A percentile compares a stretch with the other conserved stretches of the same genome.
These are phyloP conservation scores for Villa cingulata DNA, from an alignment of 2,888 invertebrate genomes.

Conservation along the genomic window DNA sequence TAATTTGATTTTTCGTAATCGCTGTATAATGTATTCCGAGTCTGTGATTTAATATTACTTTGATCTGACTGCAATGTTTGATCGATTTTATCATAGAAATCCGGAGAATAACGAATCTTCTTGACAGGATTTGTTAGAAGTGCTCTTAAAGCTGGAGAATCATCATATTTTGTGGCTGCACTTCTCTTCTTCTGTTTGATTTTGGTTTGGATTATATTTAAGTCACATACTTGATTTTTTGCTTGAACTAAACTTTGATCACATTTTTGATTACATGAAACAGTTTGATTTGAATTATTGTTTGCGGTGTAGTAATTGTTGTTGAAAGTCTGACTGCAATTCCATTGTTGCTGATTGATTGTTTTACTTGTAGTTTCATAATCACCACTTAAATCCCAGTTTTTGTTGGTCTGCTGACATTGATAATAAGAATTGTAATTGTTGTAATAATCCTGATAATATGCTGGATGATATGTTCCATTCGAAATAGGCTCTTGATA, in stretches of 20 bases:
- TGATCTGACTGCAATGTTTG: neutral
- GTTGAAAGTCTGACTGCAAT: neutral
- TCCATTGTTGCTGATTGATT: neutral
- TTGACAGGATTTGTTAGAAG: conserved; percentile 39
- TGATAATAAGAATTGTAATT: neutral
- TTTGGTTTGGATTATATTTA: neutral
- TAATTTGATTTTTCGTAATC: neutral
- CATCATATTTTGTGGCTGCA: conserved; percentile 20
- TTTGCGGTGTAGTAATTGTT: neutral
- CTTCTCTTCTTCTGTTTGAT: neutral
- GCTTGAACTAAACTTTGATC: neutral
- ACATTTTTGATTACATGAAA: neutral
- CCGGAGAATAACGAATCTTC: conserved; percentile 30
- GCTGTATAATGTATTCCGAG: neutral
- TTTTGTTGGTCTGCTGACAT: neutral
- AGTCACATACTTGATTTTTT: neutral
- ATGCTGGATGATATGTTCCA: neutral
- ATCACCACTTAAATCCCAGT: neutral
- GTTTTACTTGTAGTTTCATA: neutral
- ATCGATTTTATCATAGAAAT: conserved; percentile 25
- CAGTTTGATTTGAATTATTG: too few relatives aligned
- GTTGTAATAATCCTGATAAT: neutral
- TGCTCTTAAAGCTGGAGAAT: conserved; percentile 46
- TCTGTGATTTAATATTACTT: conserved; percentile 22
- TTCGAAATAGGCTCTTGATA: neutral